A percentile compares a stretch with the other conserved stretches of the same genome.
These are phyloP conservation scores for Cyanoderma ruficeps DNA, from an alignment of 2,113 vertebrate species.

Conservation along the genomic window DNA sequence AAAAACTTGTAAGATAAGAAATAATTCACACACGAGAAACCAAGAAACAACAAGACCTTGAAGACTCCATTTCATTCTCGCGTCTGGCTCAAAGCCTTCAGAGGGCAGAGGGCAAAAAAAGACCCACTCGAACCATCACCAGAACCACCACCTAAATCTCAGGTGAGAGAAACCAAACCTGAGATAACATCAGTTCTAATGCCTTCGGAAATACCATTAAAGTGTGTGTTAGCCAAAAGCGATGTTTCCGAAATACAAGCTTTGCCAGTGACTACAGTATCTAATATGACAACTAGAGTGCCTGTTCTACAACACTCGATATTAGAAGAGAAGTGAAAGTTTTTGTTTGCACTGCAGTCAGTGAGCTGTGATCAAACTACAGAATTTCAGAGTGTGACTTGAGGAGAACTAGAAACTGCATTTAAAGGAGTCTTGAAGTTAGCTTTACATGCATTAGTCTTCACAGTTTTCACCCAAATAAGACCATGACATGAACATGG, in stretches of 20 bases:
- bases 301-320: neutral
- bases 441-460: neutral
- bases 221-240: neutral
- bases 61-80: too few relatives aligned
- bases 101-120: too few relatives aligned
- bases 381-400: neutral
- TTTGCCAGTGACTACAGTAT: neutral
- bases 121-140: too few relatives aligned
- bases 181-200: neutral
- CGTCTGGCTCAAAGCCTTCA: too few relatives aligned
- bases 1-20: too few relatives aligned
- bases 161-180: too few relatives aligned
- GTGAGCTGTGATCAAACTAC: neutral
- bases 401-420: neutral
- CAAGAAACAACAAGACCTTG: too few relatives aligned
- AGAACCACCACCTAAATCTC: too few relatives aligned
- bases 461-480: neutral
- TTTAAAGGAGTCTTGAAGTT: neutral
- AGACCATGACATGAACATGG: rapidly evolving
- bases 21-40: too few relatives aligned
- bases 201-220: neutral
- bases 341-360: neutral
- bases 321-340: neutral
- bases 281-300: neutral
- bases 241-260: neutral